Evolutionary conservation across 2,888 invertebrate genomes (phyloP).

Genomic region (Tetranychus piercei): DNA sequence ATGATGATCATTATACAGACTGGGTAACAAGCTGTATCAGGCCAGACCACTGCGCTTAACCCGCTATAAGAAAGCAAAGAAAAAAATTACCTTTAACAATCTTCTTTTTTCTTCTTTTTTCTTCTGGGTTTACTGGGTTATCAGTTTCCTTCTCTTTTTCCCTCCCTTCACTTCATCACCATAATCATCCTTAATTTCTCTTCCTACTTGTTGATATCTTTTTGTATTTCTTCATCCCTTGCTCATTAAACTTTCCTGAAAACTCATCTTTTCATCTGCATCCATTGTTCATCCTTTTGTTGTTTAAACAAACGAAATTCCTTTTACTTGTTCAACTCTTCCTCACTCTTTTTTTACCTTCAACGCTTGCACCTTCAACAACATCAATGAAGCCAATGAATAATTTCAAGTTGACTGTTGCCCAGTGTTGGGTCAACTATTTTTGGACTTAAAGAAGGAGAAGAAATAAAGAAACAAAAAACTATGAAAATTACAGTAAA

Average conservation of each 20-base stretch:
- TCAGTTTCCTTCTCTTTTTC: not conserved
- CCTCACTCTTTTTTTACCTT: not conserved
- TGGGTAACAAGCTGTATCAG: not conserved
- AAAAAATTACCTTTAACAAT: not conserved
- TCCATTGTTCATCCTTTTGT: not conserved
- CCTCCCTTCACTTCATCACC: not conserved
- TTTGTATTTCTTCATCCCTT: not conserved
- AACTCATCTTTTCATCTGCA: not conserved
- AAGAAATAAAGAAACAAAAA: too few species aligned
- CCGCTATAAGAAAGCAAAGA: not conserved
- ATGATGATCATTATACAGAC: not conserved
- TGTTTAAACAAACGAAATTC: not conserved
- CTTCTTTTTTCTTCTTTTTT: not conserved
- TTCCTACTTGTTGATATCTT: not conserved
- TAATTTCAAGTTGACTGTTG: too few species aligned
- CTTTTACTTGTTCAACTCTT: not conserved
- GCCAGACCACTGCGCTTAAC: not conserved
- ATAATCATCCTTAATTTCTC: not conserved
- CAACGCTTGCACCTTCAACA: not conserved
- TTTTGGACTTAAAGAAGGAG: too few species aligned
- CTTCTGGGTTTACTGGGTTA: not conserved
- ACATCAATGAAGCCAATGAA: too few species aligned
- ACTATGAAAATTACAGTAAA: too few species aligned
- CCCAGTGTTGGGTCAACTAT: too few species aligned
- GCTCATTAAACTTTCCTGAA: not conserved